Percentiles rank a stretch among this genome's conserved stretches.
Evolutionary conservation across 2,797 vertebrate species (phyloP).

Genomic region (Delichon dasypus): DNA sequence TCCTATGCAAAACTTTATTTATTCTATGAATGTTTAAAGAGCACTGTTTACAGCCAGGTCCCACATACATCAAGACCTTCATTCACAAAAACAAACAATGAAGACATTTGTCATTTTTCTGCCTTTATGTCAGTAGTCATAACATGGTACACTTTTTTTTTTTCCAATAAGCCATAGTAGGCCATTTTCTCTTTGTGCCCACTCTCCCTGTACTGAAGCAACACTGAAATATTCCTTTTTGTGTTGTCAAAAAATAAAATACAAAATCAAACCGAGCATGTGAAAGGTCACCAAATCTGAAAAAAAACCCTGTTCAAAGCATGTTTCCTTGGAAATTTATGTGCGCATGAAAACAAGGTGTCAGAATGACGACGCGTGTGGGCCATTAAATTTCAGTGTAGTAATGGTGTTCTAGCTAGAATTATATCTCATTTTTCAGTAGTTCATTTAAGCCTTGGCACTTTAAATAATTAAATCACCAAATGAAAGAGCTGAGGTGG

Average conservation of each 20-base stretch:
- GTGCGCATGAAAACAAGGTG: neutral
- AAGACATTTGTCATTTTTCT: neutral
- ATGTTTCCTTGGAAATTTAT: neutral
- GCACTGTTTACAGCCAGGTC: neutral
- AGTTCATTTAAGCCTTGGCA: neutral
- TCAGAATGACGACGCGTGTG: neutral
- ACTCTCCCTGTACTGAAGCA: neutral
- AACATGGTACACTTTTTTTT: neutral
- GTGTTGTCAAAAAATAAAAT: neutral
- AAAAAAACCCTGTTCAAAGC: neutral
- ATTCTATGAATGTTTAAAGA: neutral
- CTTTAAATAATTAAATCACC: conserved; percentile 25
- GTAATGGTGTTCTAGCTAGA: neutral
- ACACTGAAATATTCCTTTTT: neutral
- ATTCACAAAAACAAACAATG: neutral
- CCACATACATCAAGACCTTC: neutral
- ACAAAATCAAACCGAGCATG: neutral
- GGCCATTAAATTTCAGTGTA: neutral
- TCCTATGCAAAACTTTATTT: neutral
- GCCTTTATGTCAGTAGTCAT: neutral
- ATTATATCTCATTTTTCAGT: neutral
- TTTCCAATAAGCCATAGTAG: neutral
- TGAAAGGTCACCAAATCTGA: neutral
- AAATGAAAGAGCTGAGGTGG: neutral
- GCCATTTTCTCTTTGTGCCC: neutral